Evolutionary conservation across 2,113 vertebrate genomes (phyloP), one percentile per base, ranked within the genome.

Genomic region (Tyto alba): DNA sequence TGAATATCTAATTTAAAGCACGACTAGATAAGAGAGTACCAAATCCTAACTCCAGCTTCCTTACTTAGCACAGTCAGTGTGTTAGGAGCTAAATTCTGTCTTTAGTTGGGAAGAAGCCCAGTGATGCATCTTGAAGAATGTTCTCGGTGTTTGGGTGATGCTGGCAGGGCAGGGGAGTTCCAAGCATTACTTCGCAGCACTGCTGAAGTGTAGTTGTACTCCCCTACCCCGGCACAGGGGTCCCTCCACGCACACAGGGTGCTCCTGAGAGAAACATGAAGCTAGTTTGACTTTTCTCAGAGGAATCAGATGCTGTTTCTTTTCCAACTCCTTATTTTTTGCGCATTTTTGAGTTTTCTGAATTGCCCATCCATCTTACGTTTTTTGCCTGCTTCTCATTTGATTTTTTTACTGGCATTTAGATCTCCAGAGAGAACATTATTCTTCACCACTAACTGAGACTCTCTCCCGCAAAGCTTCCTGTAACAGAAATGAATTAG

Each of bases 151-250:
- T 59, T 69, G 25, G 52, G 18, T 67, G 38, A 45, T 41, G 30
- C 13, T 84, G 71, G 32, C 16, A n/a, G 36, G 26, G 34, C 22
- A 52, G 38, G 41, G 69, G 36, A 47, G 59, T 78, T 71, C 67
- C 79, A 68, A 30, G 20, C 5, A 12, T 59, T 50, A 16, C 8
- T 64, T 55, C 36, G 43, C 32, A 56, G 40, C 71, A 10, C 63
- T 64, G 36, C 92, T 21, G 75, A 22, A 45, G 16, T 50, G 23
- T 13, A 62, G 34, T 27, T 71, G 38, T 75, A 17, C 66, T 78
- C 48, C 4, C 1, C n/a, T 60, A 1, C 11, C 3, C 9, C 71
- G 56, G 47, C 25, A 41, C 2, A 0, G 17, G 5, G 17, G 4
- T 45, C 11, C 50, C 16, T 52, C 30, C 34, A 15, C 18, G 10